Percentiles rank a stretch among this genome's conserved stretches.
Conservation (phyloP, 1,140 invertebrate species). For the Brachionus asplanchnoidis region DNA sequence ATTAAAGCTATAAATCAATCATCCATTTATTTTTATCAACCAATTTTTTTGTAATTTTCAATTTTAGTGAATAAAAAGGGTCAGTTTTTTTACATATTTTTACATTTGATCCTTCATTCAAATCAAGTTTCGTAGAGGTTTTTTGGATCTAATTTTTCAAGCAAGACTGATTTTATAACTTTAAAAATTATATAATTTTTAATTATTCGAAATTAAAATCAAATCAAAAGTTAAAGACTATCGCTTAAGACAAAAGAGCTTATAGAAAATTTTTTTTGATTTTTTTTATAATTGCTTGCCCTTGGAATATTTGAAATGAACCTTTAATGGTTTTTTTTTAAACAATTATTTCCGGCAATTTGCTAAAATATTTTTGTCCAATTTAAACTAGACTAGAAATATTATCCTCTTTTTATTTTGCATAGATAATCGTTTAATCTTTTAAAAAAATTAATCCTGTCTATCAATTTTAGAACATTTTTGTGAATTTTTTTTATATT, state of each 20-base stretch:
- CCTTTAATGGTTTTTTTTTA: background rate
- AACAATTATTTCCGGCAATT: background rate
- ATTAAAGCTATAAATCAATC: background rate
- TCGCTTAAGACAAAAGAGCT: background rate
- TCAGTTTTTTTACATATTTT: no score
- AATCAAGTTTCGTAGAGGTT: background rate
- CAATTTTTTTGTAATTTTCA: background rate
- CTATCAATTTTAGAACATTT: background rate
- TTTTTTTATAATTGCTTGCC: background rate
- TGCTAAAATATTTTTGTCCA: background rate
- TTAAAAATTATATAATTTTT: background rate
- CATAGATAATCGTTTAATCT: background rate
- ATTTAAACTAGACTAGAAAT: no score
- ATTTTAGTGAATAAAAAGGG: background rate
- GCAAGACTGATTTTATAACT: background rate
- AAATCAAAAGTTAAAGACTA: background rate
- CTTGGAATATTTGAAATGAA: background rate
- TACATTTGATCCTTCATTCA: no score
- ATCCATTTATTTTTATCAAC: background rate
- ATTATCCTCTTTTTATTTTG: background rate
- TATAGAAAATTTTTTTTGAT: background rate
- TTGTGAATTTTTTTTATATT: background rate
- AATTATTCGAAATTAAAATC: background rate
- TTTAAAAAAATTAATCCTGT: background rate
- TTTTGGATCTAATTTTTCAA: background rate